Conservation (phyloP, 2,888 invertebrate species). For the Heliconius hortense region DNA sequence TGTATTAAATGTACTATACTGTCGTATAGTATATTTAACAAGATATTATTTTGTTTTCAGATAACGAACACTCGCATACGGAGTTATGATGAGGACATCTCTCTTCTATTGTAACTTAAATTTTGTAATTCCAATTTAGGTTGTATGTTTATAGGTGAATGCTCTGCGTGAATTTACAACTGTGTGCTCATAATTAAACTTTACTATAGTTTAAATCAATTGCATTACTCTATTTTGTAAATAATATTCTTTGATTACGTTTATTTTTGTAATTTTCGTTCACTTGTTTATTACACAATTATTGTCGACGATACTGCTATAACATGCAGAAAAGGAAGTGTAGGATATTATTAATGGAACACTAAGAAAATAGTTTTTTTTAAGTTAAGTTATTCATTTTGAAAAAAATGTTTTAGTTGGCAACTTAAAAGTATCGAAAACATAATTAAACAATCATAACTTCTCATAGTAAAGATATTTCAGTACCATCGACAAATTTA, state of each 20-base stretch:
- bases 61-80: conserved; percentile 58
- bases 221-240: conserved; percentile 39
- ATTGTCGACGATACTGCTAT: neutral
- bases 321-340: too few relatives aligned
- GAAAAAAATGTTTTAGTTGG: neutral
- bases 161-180: conserved; percentile 29
- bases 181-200: conserved; percentile 25
- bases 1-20: neutral
- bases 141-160: conserved; percentile 44
- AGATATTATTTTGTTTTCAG: conserved; percentile 54
- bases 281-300: conserved; percentile 15
- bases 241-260: conserved; percentile 43
- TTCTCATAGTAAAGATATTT: neutral
- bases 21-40: too few relatives aligned
- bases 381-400: neutral
- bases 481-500: neutral
- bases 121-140: conserved; percentile 48
- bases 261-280: conserved; percentile 25
- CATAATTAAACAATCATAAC: neutral
- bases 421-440: neutral
- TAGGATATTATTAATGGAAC: neutral
- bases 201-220: conserved; percentile 27
- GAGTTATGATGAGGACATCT: conserved; percentile 72
- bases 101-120: conserved; percentile 42
- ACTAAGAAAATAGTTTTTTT: neutral